phyloP scores from a whole-genome alignment of 2,113 vertebrate genomes.

The Fukomys damarensis region DNA sequence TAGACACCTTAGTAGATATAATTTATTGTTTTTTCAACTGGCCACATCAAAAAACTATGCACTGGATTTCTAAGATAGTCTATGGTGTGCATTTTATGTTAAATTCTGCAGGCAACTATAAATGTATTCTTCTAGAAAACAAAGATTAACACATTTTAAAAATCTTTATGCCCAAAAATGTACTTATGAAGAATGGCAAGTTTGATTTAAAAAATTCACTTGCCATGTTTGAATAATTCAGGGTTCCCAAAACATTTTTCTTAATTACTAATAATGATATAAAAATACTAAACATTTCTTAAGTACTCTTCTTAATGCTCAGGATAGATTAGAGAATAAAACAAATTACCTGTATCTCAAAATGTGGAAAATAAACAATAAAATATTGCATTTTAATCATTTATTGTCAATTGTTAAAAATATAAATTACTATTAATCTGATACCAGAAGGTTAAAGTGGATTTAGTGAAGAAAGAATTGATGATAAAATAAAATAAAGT shows the following conservation, averaged over 20 bases:
- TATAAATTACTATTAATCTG: not conserved
- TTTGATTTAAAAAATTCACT: not conserved
- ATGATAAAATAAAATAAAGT: fast-evolving
- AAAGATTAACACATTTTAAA: not conserved
- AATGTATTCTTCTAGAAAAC: not conserved
- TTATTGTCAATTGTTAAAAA: not conserved
- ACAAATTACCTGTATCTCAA: not conserved
- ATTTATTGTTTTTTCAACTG: not conserved
- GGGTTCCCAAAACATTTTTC: not conserved
- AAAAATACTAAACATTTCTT: not conserved
- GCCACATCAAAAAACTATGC: not conserved
- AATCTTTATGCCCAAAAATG: not conserved
- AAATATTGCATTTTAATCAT: not conserved
- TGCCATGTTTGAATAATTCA: not conserved
- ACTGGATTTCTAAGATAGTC: conserved; percentile 21
- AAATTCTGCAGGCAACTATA: not conserved
- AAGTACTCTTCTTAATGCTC: not conserved
- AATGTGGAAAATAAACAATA: not conserved
- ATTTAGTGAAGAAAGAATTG: not conserved
- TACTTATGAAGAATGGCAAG: not conserved
- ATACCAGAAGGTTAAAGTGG: not conserved
- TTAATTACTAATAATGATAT: not conserved
- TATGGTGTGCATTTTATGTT: not conserved
- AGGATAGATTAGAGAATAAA: not conserved
- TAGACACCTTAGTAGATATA: not conserved